A percentile compares a stretch with the other conserved stretches of the same genome.
Conservation (phyloP, 2,113 vertebrate species). For the Holacanthus passer region DNA sequence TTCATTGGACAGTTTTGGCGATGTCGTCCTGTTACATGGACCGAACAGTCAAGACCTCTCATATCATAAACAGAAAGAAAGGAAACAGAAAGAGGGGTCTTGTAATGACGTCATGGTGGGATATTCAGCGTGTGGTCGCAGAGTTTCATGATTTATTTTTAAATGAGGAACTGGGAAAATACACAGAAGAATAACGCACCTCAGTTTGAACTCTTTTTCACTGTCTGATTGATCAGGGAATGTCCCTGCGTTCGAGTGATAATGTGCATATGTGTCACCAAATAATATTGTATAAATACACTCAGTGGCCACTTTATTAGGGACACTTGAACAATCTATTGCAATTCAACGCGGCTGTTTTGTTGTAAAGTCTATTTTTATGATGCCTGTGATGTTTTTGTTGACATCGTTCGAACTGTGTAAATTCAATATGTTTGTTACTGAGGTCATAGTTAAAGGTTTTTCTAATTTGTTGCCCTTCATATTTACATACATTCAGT, state of each 20-base stretch:
- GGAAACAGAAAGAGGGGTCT: neutral
- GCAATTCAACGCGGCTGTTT: neutral
- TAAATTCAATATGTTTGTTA: neutral
- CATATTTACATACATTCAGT: no score
- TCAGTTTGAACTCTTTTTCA: neutral
- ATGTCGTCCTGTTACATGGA: neutral
- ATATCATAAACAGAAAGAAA: neutral
- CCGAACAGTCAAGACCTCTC: neutral
- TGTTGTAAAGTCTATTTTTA: neutral
- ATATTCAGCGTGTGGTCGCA: neutral
- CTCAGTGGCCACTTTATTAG: neutral
- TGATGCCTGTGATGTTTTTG: neutral
- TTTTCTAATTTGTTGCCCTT: no score
- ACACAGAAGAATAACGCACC: neutral
- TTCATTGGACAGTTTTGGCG: neutral
- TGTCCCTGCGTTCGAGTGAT: neutral
- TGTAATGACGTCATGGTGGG: neutral
- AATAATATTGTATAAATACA: neutral
- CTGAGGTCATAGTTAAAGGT: neutral
- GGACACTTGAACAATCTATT: neutral
- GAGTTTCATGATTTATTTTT: neutral
- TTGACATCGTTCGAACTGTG: neutral
- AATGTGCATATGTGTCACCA: neutral
- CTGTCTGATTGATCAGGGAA: neutral
- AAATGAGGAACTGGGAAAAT: slow-evolving; percentile 20